Base-by-base conservation (phyloP, 2,113 vertebrate genomes). In the Porphyrio hochstetteri region DNA sequence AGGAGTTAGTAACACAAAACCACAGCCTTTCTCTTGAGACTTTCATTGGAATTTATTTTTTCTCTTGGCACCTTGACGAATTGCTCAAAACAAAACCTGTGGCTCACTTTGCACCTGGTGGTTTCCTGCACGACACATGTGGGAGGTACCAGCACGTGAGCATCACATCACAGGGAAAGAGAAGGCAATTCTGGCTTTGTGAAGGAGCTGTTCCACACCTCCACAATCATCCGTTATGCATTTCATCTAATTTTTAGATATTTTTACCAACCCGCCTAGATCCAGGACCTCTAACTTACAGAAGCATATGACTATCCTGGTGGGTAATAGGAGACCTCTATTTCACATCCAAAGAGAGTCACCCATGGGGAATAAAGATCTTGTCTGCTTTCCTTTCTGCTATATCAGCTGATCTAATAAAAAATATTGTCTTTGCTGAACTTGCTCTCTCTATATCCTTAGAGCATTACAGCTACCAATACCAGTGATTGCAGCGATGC, bases 181-280 rank as follows among this genome's bases (percentile, higher is more conserved):
- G 75, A 93, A 92, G 84, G 91, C 86, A 65, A 82, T 60, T 93
- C 65, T 97, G 91, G 59, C 92, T 92, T 76, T 85, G 7, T 78
- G 28, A 83, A 77, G 86, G 80, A 90, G 86, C n/a, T 59, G 2
- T 83, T 94, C 68, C 52, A 67, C 82, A 90, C 91, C 88, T 94
- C 88, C 11, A 2, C 76, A 67, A 10, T 79, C 79, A 93, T 80
- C 79, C 93, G 82, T 17, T 63, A 25, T 17, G 20, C 14, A 7
- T 67, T 77, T 77, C 33, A 55, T 77, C 84, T 69, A 21, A 55
- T 65, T 92, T 83, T 77, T 40, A n/a, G 50, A 3, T 44, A 9
- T 77, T 92, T 85, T 86, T 88, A 27, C 50, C 56, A 68, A 16
- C 33, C 53, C 16, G 52, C n/a, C 20, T 52, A 38, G 55, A 65